phyloP scores from a whole-genome alignment of 2,113 vertebrate genomes.

The Patagioenas fasciata region DNA sequence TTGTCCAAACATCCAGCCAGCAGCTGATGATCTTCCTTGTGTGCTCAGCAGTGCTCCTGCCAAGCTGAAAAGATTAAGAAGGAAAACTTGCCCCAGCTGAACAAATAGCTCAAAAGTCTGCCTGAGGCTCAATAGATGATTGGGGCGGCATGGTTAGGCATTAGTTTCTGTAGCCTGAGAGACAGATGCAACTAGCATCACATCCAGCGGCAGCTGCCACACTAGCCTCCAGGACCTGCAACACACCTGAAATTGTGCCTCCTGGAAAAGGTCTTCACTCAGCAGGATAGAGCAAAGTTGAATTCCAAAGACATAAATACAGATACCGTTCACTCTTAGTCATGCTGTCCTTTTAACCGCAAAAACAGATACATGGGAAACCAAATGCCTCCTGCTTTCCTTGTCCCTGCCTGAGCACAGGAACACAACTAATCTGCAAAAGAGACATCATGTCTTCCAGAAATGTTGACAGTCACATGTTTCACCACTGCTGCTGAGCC shows the following conservation, averaged over 20 bases:
- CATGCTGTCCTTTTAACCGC: background rate
- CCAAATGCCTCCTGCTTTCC: background rate
- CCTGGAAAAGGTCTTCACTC: background rate
- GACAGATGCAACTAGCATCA: background rate
- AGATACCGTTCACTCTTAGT: background rate
- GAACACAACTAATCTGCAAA: background rate
- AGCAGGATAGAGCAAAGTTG: background rate
- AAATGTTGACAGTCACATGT: background rate
- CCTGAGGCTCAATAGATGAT: background rate
- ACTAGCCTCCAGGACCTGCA: background rate
- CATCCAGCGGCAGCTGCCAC: background rate
- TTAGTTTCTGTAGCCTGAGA: constrained; percentile 37
- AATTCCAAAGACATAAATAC: background rate
- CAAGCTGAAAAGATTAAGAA: constrained; percentile 63
- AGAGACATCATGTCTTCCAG: background rate
- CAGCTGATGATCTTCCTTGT: constrained; percentile 68
- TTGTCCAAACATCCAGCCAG: constrained; percentile 66
- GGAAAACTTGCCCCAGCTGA: constrained; percentile 62
- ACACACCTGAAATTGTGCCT: background rate
- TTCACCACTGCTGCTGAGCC: constrained; percentile 16
- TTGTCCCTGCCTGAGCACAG: background rate
- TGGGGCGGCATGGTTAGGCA: background rate
- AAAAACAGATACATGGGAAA: background rate
- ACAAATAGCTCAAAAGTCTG: constrained; percentile 59
- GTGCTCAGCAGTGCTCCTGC: constrained; percentile 58